Percentiles rank a stretch among this genome's conserved stretches.
Evolutionary conservation across 2,888 invertebrate species (phyloP).

Genomic region (Caradrina clavipalpis): DNA sequence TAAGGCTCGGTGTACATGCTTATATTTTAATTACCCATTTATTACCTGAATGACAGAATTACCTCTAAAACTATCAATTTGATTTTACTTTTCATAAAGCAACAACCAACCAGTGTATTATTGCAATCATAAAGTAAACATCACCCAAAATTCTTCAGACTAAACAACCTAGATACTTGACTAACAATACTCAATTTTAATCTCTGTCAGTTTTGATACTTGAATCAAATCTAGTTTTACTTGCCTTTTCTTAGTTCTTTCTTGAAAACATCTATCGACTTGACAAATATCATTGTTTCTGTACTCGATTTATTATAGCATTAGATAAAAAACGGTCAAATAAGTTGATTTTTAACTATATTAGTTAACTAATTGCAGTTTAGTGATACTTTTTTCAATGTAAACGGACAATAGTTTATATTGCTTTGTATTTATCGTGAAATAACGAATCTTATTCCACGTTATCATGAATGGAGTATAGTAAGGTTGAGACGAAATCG

Average conservation of each 20-base stretch:
- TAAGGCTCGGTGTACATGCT: slow-evolving; percentile 17
- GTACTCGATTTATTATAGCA: no score
- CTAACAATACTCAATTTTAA: not conserved
- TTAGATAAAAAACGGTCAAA: no score
- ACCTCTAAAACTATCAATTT: not conserved
- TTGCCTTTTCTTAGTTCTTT: not conserved
- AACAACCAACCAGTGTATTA: not conserved
- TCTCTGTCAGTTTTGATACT: not conserved
- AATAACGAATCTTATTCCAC: no score
- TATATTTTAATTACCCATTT: not conserved
- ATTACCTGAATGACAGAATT: not conserved
- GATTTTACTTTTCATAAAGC: not conserved
- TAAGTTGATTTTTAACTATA: no score
- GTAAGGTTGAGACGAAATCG: no score
- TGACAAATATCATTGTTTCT: no score
- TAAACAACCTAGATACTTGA: not conserved
- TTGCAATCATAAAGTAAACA: not conserved
- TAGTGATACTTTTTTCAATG: no score
- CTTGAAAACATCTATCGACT: not conserved
- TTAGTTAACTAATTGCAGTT: no score
- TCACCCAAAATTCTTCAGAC: not conserved
- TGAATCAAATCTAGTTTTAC: not conserved
- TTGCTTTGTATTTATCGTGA: no score
- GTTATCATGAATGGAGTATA: no score
- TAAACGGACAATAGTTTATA: no score